Base-by-base conservation (phyloP, 2,113 vertebrate species). In the Tachysurus fulvidraco region DNA sequence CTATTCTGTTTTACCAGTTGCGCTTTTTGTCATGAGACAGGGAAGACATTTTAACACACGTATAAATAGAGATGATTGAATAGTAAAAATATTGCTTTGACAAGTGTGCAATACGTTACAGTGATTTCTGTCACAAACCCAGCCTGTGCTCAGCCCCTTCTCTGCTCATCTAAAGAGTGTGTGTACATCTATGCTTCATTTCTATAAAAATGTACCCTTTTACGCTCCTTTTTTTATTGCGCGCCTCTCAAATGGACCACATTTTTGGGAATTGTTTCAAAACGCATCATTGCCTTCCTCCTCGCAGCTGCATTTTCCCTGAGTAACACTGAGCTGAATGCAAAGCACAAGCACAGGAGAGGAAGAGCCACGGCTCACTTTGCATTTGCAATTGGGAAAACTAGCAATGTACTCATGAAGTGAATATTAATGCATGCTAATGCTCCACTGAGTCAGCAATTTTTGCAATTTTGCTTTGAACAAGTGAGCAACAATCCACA, bases 301-400 rank as follows among this genome's bases (percentile, higher is more conserved):
- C 82, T 55, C 11, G 9, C 52, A 55, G 64, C 46, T 69, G 64
- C 46, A 67, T 55, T 80, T 80, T 78, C 28, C 19, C 28, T 2
- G 78, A 10, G 78, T 36, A 59, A 80, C 54, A 59, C 55, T 80
- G 78, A 80, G 78, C 17, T 80, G 78, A 80, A 80, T 80, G 78
- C 78, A 80, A 80, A 80, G 77, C 78, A 41, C 78, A 41, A 59
- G 78, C 78, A 59, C 54, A 59, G 54, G 13, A 52, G 36, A n/a
- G 57, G 71, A 59, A 67, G 73, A 65, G 71, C 67, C 77, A 80
- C 81, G 50, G 46, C 83, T 76, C 88, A 79, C 90, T 94, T 90
- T 92, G 92, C 91, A 93, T 93, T 92, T 94, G 89, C 78, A 93
- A 90, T 93, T 91, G 90, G 85, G 88, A 89, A 92, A 88, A 89